phyloP scores from a whole-genome alignment of 2,113 vertebrate genomes.

The Psammodynastes pulverulentus region DNA sequence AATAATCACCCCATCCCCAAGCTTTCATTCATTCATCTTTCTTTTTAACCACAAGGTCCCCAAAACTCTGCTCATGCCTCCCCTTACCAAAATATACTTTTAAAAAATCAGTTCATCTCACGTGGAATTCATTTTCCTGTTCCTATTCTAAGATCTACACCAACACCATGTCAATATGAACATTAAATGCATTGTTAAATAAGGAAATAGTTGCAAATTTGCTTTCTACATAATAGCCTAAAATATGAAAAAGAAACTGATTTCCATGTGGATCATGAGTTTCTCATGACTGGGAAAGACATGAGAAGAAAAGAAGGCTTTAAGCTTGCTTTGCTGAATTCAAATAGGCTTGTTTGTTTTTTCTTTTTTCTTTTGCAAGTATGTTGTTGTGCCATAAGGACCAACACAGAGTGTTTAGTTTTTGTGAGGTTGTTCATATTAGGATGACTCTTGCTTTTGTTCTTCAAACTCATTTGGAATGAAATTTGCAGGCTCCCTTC shows the following conservation, averaged over 20 bases:
- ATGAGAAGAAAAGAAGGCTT: background rate
- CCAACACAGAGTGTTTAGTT: background rate
- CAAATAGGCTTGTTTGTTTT: background rate
- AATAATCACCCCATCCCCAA: background rate
- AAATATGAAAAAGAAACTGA: background rate
- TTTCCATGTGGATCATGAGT: background rate
- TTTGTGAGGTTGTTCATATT: background rate
- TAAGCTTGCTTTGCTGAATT: background rate
- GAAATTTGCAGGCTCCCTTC: background rate
- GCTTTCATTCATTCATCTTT: background rate
- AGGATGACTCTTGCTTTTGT: background rate
- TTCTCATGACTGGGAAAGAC: background rate
- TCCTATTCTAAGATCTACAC: background rate
- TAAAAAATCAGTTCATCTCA: background rate
- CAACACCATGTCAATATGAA: background rate
- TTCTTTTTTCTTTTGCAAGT: background rate
- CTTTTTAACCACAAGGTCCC: background rate
- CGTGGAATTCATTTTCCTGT: background rate
- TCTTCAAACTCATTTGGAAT: background rate
- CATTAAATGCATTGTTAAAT: background rate
- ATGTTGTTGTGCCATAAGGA: background rate
- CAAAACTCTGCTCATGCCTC: background rate
- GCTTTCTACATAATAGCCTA: background rate
- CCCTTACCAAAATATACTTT: background rate
- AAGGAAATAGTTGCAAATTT: background rate